These are phyloP conservation scores for Ammodramus savannarum DNA, from an alignment of 2,113 vertebrate species.

Conservation along the genomic window DNA sequence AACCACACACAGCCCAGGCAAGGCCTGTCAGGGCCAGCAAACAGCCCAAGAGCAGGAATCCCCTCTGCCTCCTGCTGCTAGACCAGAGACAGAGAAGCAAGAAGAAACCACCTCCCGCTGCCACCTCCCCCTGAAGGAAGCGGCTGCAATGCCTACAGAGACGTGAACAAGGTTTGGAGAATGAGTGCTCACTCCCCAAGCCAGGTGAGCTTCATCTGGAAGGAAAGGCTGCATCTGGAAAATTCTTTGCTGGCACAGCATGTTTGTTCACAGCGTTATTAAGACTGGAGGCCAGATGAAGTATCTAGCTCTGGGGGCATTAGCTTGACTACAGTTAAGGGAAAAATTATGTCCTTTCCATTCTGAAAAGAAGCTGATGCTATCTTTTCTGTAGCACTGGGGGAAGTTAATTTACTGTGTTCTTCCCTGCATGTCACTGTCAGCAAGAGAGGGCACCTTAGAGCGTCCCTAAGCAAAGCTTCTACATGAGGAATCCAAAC, in stretches of 20 bases:
- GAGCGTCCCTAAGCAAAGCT: neutral
- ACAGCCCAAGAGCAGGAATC: neutral
- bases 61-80: neutral
- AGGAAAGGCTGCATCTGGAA: rapidly evolving
- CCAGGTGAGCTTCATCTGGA: neutral
- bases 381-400: neutral
- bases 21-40: neutral
- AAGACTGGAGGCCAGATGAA: neutral
- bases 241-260: neutral
- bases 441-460: neutral
- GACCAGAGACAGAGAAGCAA: neutral
- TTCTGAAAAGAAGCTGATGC: neutral
- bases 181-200: neutral
- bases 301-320: neutral
- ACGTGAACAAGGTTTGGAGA: neutral
- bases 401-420: neutral
- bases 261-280: neutral
- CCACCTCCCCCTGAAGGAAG: neutral
- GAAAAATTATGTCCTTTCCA: neutral
- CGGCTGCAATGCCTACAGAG: neutral
- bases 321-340: neutral
- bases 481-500: neutral
- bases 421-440: neutral
- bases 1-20: neutral
- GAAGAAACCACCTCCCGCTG: neutral